Evolutionary conservation across 2,797 vertebrate genomes (phyloP).

Genomic region (Centropyge bicolor): DNA sequence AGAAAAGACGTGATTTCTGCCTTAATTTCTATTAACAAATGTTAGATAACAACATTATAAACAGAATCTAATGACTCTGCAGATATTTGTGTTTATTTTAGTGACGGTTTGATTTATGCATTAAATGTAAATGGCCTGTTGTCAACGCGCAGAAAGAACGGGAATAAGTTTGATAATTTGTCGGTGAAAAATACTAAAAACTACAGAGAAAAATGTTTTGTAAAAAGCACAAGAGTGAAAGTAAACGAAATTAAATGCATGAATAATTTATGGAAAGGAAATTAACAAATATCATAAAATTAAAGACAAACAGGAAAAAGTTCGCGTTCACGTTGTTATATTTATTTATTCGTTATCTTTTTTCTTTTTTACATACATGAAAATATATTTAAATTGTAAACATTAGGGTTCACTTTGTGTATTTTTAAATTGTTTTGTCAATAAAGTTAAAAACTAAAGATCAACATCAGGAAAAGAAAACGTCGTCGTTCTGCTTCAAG

Average conservation of each 20-base stretch:
- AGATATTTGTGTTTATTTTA: constrained; percentile 3
- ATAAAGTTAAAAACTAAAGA: background rate
- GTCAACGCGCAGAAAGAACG: background rate
- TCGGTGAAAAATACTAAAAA: background rate
- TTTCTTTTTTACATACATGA: constrained; percentile 14
- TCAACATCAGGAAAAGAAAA: background rate
- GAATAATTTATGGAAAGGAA: constrained; percentile 21
- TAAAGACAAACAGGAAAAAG: background rate
- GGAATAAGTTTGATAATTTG: background rate
- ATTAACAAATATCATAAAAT: accelerated
- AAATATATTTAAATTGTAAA: constrained; percentile 19
- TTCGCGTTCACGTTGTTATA: too few relatives aligned
- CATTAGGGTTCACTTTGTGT: background rate
- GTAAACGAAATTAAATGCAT: constrained; percentile 54
- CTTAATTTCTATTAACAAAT: background rate
- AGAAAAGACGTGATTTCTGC: accelerated
- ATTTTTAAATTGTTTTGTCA: constrained; percentile 12
- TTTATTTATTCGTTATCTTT: background rate
- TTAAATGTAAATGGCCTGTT: constrained; percentile 53
- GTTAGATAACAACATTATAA: accelerated
- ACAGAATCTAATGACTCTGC: accelerated
- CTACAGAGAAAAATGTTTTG: background rate
- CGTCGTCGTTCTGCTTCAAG: constrained; percentile 9
- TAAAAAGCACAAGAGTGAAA: background rate
- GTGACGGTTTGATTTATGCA: constrained; percentile 36